phyloP scores from a whole-genome alignment of 2,797 vertebrate genomes.

The Falco cherrug region DNA sequence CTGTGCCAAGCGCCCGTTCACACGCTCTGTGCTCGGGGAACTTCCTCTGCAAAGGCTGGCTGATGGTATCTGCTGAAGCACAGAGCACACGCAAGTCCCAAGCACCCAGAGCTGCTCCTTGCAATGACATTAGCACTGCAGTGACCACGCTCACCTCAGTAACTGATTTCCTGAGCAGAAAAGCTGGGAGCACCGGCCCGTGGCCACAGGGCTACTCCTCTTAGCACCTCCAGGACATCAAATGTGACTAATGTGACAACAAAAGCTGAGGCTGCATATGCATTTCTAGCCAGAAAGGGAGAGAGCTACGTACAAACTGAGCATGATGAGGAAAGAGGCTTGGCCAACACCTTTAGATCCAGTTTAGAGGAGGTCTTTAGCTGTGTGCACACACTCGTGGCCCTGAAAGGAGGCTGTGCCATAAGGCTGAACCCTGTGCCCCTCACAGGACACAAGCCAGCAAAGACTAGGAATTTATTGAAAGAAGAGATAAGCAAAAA shows the following conservation, averaged over 20 bases:
- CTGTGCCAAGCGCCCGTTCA: rapidly evolving
- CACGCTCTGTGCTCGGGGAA: rapidly evolving
- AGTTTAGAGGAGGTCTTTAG: background rate
- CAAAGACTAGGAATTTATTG: background rate
- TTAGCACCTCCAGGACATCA: background rate
- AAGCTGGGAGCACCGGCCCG: background rate
- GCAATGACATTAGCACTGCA: background rate
- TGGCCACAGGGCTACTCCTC: background rate
- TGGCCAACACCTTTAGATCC: background rate
- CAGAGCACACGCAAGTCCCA: background rate
- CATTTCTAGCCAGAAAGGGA: background rate
- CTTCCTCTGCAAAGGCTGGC: background rate
- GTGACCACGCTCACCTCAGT: rapidly evolving
- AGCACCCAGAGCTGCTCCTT: background rate
- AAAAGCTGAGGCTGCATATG: background rate
- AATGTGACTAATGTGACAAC: background rate
- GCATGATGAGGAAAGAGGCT: background rate
- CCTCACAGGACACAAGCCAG: background rate
- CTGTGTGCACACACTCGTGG: background rate
- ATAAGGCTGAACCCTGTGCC: background rate
- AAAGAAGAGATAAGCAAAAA: background rate
- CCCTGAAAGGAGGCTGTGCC: background rate
- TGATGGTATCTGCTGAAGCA: background rate
- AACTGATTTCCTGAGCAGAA: background rate
- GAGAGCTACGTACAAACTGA: background rate